Evolutionary conservation across 2,113 vertebrate species (phyloP), one percentile per base, ranked within the genome.

Genomic region (Camarhynchus parvulus): DNA sequence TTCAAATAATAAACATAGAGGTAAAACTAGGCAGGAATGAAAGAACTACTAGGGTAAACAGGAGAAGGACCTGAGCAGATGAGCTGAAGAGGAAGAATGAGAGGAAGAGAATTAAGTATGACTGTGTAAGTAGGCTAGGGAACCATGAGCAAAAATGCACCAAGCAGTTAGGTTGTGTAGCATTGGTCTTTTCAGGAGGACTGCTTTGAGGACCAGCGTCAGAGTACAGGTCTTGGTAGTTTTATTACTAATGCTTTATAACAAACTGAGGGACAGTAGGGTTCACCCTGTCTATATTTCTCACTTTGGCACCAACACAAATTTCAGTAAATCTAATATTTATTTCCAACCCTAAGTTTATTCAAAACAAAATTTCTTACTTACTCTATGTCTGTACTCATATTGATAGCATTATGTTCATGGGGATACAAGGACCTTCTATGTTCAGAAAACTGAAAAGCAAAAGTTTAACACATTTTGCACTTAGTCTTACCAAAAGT

Each of bases 241-340:
- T 87, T 61, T 37, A 62, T 16, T 74, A 5, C 5, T 19, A 23
- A 31, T 24, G 31, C 8, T 59, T 41, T 68, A 23, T 19, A 44
- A 33, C 8, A 63, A 31, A 52, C 2, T 9, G 39, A 59, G 42
- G 28, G 20, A 61, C 13, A 24, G 28, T 6, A 39, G 15, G 10
- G 9, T 15, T 30, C 11, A 25, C 7, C 14, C 9, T 4, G 3
- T 4, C 6, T 5, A 0, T 15, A 18, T 19, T 46, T 39, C 42
- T 53, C 28, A 31, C 15, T 66, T 56, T 33, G 53, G 18, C 39
- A 53, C 15, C 19, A 55, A 39, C 11, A 67, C 16, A 44, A 44
- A n/a, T 25, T 81, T 46, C 25, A 13, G 17, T 18, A 31, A 37
- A 81, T 5, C 1, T 1, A 11, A 1, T 61, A 10, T 20, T 46